Conservation (phyloP, 2,113 vertebrate species). For the Naja naja region DNA sequence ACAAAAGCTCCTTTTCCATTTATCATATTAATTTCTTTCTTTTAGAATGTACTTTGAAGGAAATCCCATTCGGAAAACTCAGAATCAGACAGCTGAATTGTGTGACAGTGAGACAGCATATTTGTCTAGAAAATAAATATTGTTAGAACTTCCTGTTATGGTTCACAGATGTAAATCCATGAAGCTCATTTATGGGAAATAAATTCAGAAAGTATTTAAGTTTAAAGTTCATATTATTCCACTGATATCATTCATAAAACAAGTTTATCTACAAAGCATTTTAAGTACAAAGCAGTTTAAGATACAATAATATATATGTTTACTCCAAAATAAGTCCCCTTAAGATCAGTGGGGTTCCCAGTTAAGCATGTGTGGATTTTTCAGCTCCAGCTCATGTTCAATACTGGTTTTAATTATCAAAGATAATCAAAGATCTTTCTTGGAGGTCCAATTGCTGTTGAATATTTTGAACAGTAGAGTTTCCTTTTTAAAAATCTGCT, state of each 20-base stretch:
- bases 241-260: background rate
- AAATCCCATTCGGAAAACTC: background rate
- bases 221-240: background rate
- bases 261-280: background rate
- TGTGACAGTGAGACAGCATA: background rate
- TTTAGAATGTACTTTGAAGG: conserved; percentile 22
- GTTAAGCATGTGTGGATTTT: background rate
- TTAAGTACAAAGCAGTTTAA: too few relatives aligned
- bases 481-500: background rate
- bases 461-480: background rate
- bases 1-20: conserved; percentile 31
- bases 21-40: conserved; percentile 29
- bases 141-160: background rate
- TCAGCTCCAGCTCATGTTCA: background rate
- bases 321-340: background rate
- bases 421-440: background rate
- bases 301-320: background rate
- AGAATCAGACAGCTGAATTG: background rate
- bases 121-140: background rate
- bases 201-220: background rate
- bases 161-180: background rate
- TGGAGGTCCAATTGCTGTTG: background rate
- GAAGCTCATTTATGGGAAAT: background rate
- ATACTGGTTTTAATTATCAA: background rate
- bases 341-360: background rate